Conservation (phyloP, 2,113 vertebrate genomes). For the Miniopterus natalensis region DNA sequence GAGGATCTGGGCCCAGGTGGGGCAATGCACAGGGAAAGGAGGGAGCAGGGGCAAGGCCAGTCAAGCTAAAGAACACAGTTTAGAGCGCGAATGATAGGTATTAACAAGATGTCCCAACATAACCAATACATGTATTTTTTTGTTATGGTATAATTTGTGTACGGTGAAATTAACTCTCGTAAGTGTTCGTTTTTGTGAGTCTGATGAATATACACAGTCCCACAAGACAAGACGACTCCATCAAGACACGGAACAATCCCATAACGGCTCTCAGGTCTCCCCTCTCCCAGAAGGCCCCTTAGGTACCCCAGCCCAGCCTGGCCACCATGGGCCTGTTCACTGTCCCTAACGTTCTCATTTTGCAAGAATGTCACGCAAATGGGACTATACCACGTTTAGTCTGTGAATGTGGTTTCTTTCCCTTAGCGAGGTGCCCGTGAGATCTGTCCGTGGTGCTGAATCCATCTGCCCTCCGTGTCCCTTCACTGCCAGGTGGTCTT, state of each 20-base stretch:
- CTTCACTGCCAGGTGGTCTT: not conserved
- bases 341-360: accelerated
- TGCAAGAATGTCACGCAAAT: too few relatives aligned
- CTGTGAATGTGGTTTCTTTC: not conserved
- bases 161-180: not conserved
- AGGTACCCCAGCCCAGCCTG: accelerated
- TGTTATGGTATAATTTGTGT: not conserved
- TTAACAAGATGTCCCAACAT: too few relatives aligned
- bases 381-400: accelerated
- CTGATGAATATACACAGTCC: accelerated
- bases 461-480: not conserved
- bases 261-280: accelerated
- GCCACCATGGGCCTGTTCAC: accelerated
- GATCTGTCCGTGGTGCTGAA: too few relatives aligned
- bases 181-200: not conserved
- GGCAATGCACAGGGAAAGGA: accelerated
- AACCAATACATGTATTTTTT: not conserved
- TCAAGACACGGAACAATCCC: accelerated
- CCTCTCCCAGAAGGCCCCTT: accelerated
- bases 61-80: accelerated
- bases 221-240: too few relatives aligned
- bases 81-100: accelerated
- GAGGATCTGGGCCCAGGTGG: accelerated
- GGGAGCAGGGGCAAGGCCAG: too few relatives aligned
- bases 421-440: accelerated